Conservation (phyloP, 1,140 invertebrate species). For the Ctenoplectra terminalis region DNA sequence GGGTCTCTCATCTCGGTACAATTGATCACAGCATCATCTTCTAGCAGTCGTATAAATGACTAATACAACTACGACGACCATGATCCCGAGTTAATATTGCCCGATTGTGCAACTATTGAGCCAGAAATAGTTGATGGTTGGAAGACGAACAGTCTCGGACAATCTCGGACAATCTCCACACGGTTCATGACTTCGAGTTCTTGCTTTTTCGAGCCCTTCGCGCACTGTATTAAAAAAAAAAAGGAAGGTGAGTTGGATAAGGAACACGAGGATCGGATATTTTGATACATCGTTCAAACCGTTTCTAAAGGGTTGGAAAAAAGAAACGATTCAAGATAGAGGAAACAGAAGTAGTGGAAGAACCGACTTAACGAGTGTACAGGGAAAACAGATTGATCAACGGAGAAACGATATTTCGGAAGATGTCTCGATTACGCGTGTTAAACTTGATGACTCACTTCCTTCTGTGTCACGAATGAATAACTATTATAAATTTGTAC, state of each 20-base stretch:
- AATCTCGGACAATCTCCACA: background rate
- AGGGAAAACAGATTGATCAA: background rate
- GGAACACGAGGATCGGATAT: no score
- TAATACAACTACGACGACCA: slow-evolving; percentile 16
- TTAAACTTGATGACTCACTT: slow-evolving; percentile 19
- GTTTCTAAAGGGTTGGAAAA: background rate
- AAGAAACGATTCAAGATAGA: background rate
- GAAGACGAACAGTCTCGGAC: background rate
- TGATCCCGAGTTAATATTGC: slow-evolving; percentile 50
- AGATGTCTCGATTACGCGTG: background rate
- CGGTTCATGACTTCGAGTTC: background rate
- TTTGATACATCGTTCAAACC: background rate
- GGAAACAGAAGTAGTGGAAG: background rate
- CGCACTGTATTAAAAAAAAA: no score
- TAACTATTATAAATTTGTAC: slow-evolving; percentile 25
- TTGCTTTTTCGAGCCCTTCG: background rate
- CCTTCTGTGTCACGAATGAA: slow-evolving; percentile 9
- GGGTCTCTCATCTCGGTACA: background rate
- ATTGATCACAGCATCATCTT: slow-evolving; percentile 8
- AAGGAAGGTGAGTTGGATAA: no score
- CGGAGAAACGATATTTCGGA: background rate
- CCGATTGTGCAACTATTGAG: slow-evolving; percentile 56
- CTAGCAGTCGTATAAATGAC: slow-evolving; percentile 7
- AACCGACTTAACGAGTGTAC: background rate
- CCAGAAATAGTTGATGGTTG: slow-evolving; percentile 43